Evolutionary conservation across 1,140 invertebrate species (phyloP).

Genomic region (Chionoecetes opilio): DNA sequence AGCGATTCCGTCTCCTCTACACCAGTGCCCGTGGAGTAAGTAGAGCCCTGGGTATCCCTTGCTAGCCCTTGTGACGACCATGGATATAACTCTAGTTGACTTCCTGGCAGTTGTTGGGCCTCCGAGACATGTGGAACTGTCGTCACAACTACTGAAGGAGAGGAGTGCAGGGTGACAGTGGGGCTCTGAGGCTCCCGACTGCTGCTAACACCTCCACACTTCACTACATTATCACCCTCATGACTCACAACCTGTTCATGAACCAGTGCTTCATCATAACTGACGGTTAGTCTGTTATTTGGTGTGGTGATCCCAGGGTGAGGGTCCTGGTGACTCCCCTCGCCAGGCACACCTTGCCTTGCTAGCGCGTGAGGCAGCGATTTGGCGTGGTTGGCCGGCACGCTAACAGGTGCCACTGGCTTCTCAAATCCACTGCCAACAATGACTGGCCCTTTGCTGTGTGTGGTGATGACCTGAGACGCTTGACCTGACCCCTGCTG

Average conservation of each 20-base stretch:
- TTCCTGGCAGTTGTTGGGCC: not conserved
- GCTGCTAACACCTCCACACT: constrained; percentile 62
- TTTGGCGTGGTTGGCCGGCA: not conserved
- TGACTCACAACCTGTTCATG: constrained; percentile 75
- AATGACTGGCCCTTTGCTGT: not conserved
- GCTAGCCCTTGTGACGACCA: constrained; percentile 49
- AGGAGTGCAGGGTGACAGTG: not conserved
- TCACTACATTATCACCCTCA: constrained; percentile 57
- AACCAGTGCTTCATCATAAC: constrained; percentile 43
- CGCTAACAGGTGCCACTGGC: not conserved
- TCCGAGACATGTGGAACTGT: constrained; percentile 54
- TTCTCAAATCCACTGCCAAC: not conserved
- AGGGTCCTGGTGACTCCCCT: not conserved
- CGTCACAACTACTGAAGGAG: constrained; percentile 60
- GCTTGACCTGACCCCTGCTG: constrained; percentile 24
- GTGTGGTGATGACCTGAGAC: not conserved
- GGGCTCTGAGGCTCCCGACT: constrained; percentile 25
- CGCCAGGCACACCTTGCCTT: not conserved
- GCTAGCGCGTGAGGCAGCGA: not conserved
- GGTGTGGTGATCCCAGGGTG: not conserved
- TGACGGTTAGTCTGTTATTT: not conserved
- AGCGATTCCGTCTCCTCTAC: not conserved
- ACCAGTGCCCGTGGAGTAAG: not conserved
- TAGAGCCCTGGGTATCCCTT: not conserved
- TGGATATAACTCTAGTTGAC: not conserved